Evolutionary conservation across 1,140 invertebrate species (phyloP).

Genomic region (Megalonaias nervosa): DNA sequence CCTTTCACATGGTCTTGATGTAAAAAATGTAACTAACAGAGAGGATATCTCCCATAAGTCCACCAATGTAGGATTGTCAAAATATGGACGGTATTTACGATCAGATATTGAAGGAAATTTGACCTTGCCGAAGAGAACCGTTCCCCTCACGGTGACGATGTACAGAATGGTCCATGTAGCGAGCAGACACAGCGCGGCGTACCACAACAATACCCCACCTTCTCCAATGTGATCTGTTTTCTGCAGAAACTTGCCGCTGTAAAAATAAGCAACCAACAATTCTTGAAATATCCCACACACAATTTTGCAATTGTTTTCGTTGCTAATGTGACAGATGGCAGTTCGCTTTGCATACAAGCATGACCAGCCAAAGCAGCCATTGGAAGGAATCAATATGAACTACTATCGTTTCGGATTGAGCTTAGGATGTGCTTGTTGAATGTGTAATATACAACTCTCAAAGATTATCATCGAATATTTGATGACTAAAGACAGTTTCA

Average conservation of each 20-base stretch:
- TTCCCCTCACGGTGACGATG: constrained; percentile 51
- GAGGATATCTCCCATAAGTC: no score
- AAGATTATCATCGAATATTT: no score
- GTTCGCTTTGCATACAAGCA: no score
- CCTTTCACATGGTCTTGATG: no score
- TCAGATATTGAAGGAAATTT: not conserved
- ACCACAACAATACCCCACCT: constrained; percentile 60
- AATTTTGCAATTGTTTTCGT: not conserved
- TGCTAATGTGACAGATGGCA: not conserved
- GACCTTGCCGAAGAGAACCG: constrained; percentile 57
- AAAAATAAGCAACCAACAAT: constrained; percentile 22
- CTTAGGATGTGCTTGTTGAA: no score
- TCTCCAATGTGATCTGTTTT: constrained; percentile 53
- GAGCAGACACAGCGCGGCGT: constrained; percentile 54
- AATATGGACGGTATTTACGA: not conserved
- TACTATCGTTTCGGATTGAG: not conserved
- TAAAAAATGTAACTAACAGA: no score
- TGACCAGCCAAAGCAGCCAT: not conserved
- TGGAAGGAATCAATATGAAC: constrained; percentile 1
- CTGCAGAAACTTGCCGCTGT: constrained; percentile 63
- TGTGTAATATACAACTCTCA: no score
- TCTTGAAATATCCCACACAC: not conserved
- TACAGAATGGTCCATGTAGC: constrained; percentile 59
- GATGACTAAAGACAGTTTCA: no score
- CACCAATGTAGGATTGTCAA: no score